phyloP scores from a whole-genome alignment of 2,113 vertebrate species.

The Cyphomyrus discorhynchus region DNA sequence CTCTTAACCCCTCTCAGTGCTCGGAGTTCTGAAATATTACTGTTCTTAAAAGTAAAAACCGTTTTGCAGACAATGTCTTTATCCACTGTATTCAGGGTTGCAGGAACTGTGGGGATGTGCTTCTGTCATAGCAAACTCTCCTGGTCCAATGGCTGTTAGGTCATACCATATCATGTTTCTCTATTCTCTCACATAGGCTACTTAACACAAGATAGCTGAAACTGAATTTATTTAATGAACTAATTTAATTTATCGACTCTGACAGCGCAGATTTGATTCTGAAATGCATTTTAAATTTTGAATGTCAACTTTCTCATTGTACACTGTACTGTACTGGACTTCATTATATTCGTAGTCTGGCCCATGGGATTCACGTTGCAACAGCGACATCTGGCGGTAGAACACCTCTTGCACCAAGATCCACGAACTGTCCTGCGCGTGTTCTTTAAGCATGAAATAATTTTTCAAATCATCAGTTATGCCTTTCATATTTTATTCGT shows the following conservation, averaged over 20 bases:
- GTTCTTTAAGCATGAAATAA: neutral
- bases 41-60: neutral
- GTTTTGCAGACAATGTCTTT: neutral
- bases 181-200: neutral
- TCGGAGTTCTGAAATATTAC: neutral
- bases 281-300: neutral
- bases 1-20: neutral
- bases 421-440: neutral
- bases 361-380: neutral
- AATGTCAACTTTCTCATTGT: neutral
- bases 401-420: neutral
- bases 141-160: neutral
- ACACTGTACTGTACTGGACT: neutral
- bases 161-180: neutral
- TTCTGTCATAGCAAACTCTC: neutral
- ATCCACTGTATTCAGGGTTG: neutral
- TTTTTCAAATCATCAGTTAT: neutral
- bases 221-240: neutral
- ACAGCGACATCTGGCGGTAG: neutral
- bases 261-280: neutral
- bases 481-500: neutral
- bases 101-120: neutral
- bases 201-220: neutral
- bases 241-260: neutral
- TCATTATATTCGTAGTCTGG: neutral